Evolutionary conservation across 2,888 invertebrate species (phyloP), one percentile per base, ranked within the genome.

Genomic region (Rhagonycha lutea): DNA sequence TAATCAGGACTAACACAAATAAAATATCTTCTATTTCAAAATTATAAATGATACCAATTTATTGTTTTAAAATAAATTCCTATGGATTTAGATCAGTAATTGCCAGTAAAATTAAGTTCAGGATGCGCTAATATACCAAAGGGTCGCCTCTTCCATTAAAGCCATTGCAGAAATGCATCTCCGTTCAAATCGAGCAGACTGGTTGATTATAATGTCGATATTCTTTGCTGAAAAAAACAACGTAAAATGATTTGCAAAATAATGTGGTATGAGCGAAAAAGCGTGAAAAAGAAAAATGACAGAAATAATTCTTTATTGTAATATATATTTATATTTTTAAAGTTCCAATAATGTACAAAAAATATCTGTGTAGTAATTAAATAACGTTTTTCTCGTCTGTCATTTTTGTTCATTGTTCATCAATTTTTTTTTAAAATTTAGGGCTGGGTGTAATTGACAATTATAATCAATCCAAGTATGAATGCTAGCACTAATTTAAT

Each of bases 311-410:
- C 73, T 78, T 78, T 75, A 86, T 87, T 87, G 85, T 85, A 86
- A 86, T 86, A 86, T 86, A 86, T 87, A 87, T 86, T 91, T 92
- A 92, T 92, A 92, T 91, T 91, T 91, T 90, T 92, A 92, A 91
- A 77, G 91, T 91, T 92, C 88, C 88, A 89, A 91, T 91, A 92
- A 92, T 92, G 92, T 92, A 92, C 92, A 92, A 92, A 92, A 92
- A 92, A 92, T 92, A 92, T 91, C 91, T 92, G 91, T 92, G 91
- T 91, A 88, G 91, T 91, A 88, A 88, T 88, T 88, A 88, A 88
- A 88, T 88, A 87, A 88, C 87, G 87, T 86, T 87, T 82, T 90
- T 90, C 63, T 65, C 18, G 89, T 91, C 91, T 91, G 91, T 90
- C 90, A 90, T 87, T 88, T 88, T 87, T 65, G 63, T 65, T 65